Percentiles rank a stretch among this genome's conserved stretches.
Evolutionary conservation across 1,140 invertebrate genomes (phyloP).

Genomic region (Druon quercuslanigerum): DNA sequence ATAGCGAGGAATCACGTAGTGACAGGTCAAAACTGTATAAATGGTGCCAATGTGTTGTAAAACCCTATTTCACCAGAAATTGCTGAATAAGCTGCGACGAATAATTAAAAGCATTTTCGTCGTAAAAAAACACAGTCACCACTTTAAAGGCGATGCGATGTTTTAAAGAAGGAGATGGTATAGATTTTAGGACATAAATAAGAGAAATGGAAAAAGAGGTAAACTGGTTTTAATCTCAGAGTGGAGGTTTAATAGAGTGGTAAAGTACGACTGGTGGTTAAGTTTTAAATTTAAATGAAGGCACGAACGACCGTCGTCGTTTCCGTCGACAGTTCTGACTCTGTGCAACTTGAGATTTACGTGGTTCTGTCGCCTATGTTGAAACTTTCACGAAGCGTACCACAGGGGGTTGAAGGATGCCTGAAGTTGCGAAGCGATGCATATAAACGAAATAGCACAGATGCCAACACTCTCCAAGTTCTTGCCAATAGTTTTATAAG

Average conservation of each 20-base stretch:
- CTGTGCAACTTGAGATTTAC: slow-evolving; percentile 3
- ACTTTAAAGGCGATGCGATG: too few relatives aligned
- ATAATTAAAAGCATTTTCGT: too few relatives aligned
- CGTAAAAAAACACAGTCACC: too few relatives aligned
- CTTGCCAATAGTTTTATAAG: neutral
- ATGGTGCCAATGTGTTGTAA: too few relatives aligned
- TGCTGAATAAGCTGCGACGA: too few relatives aligned
- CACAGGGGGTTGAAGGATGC: slow-evolving; percentile 16
- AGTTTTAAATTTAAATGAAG: slow-evolving; percentile 8
- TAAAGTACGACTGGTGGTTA: slow-evolving; percentile 5
- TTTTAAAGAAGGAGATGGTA: neutral
- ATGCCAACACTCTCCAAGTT: neutral
- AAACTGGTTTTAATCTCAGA: neutral
- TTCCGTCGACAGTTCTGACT: slow-evolving; percentile 7
- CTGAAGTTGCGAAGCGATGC: slow-evolving; percentile 1
- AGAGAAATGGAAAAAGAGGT: neutral
- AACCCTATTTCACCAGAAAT: too few relatives aligned
- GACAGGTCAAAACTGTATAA: too few relatives aligned
- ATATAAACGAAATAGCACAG: slow-evolving; percentile 8
- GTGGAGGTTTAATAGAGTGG: neutral
- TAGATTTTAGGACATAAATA: neutral
- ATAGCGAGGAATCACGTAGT: too few relatives aligned
- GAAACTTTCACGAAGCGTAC: slow-evolving; percentile 13
- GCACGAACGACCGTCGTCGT: slow-evolving; percentile 15
- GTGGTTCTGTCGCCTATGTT: slow-evolving; percentile 3